Conservation (phyloP, 2,888 invertebrate genomes). For the Microctonus hyperodae region DNA sequence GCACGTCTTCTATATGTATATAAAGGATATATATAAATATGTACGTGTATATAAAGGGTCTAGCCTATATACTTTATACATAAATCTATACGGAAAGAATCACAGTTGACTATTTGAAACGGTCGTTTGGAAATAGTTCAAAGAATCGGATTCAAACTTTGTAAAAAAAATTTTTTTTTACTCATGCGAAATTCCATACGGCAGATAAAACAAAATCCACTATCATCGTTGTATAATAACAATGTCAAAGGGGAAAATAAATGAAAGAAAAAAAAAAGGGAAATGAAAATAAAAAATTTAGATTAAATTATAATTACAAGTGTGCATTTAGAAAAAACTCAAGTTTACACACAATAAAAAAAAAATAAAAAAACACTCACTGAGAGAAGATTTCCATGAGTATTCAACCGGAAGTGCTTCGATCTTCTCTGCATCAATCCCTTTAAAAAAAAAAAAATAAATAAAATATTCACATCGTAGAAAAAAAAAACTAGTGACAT, state of each 20-base stretch:
- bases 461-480: too few species aligned
- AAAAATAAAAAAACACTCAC: neutral
- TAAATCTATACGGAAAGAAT: neutral
- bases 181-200: neutral
- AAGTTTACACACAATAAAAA: neutral
- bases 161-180: neutral
- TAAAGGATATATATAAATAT: too few species aligned
- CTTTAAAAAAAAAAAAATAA: too few species aligned
- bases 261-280: too few species aligned
- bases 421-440: slow-evolving; percentile 2
- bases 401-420: slow-evolving; percentile 28
- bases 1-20: slow-evolving; percentile 18
- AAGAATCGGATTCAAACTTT: slow-evolving; percentile 5
- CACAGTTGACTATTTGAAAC: slow-evolving; percentile 2
- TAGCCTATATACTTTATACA: slow-evolving; percentile 25
- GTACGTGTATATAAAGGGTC: slow-evolving; percentile 32
- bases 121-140: slow-evolving; percentile 1
- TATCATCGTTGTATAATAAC: too few species aligned
- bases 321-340: neutral
- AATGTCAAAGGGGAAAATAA: too few species aligned
- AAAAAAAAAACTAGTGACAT: too few species aligned
- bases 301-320: too few species aligned
- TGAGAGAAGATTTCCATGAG: too few species aligned
- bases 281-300: too few species aligned
- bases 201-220: neutral